These are phyloP conservation scores for Amphiura filiformis DNA, from an alignment of 35 echinoderm and acorn worm genomes.

Conservation along the genomic window DNA sequence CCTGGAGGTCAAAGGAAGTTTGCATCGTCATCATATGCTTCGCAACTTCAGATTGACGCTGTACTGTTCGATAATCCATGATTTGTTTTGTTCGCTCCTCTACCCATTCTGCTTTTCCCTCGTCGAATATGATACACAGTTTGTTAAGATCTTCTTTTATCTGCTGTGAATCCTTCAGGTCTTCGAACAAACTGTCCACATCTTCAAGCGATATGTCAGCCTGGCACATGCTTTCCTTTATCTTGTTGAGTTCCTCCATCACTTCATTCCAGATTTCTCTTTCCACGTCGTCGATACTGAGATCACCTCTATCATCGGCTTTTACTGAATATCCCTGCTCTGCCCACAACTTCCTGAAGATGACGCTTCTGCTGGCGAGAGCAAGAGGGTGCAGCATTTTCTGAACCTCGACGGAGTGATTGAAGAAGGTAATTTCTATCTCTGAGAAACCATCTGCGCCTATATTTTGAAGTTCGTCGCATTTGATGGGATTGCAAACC, in stretches of 20 bases:
- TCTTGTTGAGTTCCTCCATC: neutral
- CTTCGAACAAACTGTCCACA: neutral
- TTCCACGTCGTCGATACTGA: neutral
- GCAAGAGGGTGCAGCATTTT: neutral
- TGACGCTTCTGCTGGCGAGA: neutral
- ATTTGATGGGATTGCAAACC: neutral
- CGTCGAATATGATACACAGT: neutral
- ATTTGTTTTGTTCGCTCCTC: neutral
- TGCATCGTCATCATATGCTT: neutral
- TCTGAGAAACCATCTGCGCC: neutral
- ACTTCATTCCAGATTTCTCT: neutral
- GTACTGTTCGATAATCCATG: neutral
- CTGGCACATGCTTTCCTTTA: neutral
- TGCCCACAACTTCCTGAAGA: neutral
- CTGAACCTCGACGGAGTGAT: neutral
- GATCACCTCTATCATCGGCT: neutral
- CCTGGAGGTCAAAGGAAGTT: neutral
- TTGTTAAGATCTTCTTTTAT: neutral
- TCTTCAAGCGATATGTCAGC: neutral
- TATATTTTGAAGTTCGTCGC: neutral
- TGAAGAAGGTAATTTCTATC: neutral
- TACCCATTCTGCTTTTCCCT: neutral
- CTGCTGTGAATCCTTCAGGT: neutral
- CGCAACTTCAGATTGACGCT: neutral
- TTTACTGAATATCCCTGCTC: neutral